Evolutionary conservation across 2,888 invertebrate genomes (phyloP), one percentile per base, ranked within the genome.

Genomic region (Diaperis boleti): DNA sequence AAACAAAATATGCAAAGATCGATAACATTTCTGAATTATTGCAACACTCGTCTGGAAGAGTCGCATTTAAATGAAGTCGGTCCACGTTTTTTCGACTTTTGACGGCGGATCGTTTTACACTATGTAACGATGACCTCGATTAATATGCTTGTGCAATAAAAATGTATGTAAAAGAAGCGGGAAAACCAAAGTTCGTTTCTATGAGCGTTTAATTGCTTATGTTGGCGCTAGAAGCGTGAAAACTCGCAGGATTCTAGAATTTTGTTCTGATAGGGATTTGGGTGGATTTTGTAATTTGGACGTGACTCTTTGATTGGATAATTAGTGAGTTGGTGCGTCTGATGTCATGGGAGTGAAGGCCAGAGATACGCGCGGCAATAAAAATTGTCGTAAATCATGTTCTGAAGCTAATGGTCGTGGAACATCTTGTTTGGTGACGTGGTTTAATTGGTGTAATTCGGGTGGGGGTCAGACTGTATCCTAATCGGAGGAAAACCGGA

Each of bases 71-170:
- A 56, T 44, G 31, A 18, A 11, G 56, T 31, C 26, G n/a, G 35
- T 7, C 11, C n/a, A n/a, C n/a, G 13, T 31, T 41, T 44, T 55
- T 44, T 44, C 22, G n/a, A 50, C 22, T 41, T 26, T 14, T 14
- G 17, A 4, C 39, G 26, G 37, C 52, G 33, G 15, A 55, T 55
- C 49, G 11, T 20, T 55, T 56, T 42, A 55, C 37, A 33, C 41
- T 20, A 56, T 41, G 56, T 41, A 56, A 56, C 37, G 41, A 41
- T 45, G 59, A 50, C 59, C 59, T 59, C 59, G 59, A 59, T 59
- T 59, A 59, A 59, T 35, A 59, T 59, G 31, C 59, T 59, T 50
- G 35, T 42, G 59, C 41, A 41, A 56, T 44, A 55, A n/a, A n/a
- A n/a, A 56, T 18, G 22, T 29, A 29, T 54, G 29, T 54, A 54